Evolutionary conservation across 1,140 invertebrate species (phyloP), one percentile per base, ranked within the genome.

Genomic region (Diorhabda sublineata): DNA sequence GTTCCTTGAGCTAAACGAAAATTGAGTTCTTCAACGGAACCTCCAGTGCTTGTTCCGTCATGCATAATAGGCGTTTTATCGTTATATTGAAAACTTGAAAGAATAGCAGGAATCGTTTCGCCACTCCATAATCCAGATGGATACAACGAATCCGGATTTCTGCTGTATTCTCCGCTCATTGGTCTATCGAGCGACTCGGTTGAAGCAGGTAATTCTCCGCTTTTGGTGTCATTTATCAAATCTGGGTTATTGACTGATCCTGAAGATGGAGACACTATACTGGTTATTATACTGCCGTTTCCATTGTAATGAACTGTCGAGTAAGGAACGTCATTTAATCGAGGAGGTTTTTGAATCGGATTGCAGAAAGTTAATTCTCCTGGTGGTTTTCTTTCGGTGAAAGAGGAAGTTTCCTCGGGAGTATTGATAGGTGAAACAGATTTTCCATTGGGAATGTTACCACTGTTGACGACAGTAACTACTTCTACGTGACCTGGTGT

Each of bases 161-260:
- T 83, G 66, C 87, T 89, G 74, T 91, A 91, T 73, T 91, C 89
- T 3, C 89, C 89, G 70, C 88, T 89, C 45, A 82, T 84, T 59
- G 86, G 86, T 62, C 86, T 78, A 45, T 79, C 77, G 4, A 78
- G 57, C n/a, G 68, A 64, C 26, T 75, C 73, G 2, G 72, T 74
- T 4, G 59, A 67, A 41, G 73, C 64, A 9, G 74, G 74, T 9
- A 69, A 68, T 9, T 85, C 87, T 43, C 84, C 83, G 7, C 82
- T 79, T 75, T 87, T 85, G 0, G 91, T 92, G 75, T 93, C 92
- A 73, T 91, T 90, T 73, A 94, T 93, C 52, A 94, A 82, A 79
- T 94, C 92, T 4, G 92, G 92, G 78, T 94, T 92, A 68, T 92
- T 92, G 68, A 88, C 87, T 2, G 88, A 86, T 59, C 88, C 85